Evolutionary conservation across 2,113 vertebrate genomes (phyloP), one percentile per base, ranked within the genome.

Genomic region (Psilopsiagon aurifrons): DNA sequence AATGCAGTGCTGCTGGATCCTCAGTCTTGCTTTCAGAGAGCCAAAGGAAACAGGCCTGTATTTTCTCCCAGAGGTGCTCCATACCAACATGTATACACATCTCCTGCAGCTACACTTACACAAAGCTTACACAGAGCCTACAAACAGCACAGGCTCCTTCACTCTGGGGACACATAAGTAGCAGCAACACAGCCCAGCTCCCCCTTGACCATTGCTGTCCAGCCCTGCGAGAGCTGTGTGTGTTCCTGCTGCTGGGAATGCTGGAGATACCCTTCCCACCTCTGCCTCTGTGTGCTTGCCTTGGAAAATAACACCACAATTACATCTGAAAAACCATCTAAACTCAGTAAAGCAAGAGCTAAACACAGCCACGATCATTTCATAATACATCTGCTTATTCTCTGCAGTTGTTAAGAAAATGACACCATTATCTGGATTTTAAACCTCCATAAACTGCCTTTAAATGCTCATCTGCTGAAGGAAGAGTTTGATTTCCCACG

Each of bases 371-470:
- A 19, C 7, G 31, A 33, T 28, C 51, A 47, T 43, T 81, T 74
- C 47, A 37, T 62, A 90, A 81, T 5, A 66, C 46, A 92, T 66
- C 76, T 62, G 74, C 69, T 91, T 80, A 43, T 33, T 87, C 88
- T 76, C 68, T 46, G 44, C 37, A 64, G 74, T 29, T 86, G 35
- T 83, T 78, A 54, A 54, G 66, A 92, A 94, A 95, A 91, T 88
- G 17, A 78, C 73, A 89, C 37, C 20, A 67, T 86, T 89, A 88
- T 39, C 46, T 70, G 41, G 51, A 74, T 29, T 70, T 64, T 18
- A 64, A 37, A 44, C 29, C 66, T 63, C n/a, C 37, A 43, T 52
- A 86, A 97, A 83, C 63, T 93, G 86, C 67, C 49, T 73, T 91
- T 29, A n/a, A 46, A 80, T 29, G 67, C 49, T 92, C 83, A 23